These are phyloP conservation scores for Blastomussa wellsi DNA, from an alignment of 92 coral and sea anemone species.

Conservation along the genomic window DNA sequence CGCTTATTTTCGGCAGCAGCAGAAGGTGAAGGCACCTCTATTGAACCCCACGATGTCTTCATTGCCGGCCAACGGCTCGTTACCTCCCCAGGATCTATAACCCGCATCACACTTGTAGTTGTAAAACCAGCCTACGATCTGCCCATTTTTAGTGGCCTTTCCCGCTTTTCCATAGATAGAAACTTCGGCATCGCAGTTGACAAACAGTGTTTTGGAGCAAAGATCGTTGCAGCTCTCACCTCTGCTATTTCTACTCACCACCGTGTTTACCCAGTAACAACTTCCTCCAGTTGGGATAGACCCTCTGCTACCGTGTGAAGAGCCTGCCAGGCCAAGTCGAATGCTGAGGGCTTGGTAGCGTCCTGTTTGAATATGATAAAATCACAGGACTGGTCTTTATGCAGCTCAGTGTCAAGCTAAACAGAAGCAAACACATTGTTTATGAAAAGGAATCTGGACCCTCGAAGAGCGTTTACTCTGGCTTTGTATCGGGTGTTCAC, in stretches of 20 bases:
- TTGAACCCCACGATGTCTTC: too few relatives aligned
- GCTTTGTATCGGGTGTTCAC: too few relatives aligned
- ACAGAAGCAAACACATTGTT: too few relatives aligned
- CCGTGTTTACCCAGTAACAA: neutral
- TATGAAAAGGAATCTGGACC: too few relatives aligned
- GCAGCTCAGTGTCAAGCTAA: too few relatives aligned
- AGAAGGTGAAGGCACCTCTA: too few relatives aligned
- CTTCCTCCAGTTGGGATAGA: neutral
- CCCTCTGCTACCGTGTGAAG: neutral
- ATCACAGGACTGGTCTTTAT: too few relatives aligned
- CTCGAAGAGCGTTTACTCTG: too few relatives aligned
- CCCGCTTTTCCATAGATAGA: neutral
- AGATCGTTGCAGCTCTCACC: neutral
- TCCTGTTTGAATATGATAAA: too few relatives aligned
- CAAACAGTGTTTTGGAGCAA: neutral
- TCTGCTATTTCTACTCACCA: neutral
- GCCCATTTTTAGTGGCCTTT: neutral
- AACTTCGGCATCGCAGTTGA: neutral
- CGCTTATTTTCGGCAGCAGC: too few relatives aligned
- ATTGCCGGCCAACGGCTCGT: neutral
- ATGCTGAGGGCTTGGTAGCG: neutral
- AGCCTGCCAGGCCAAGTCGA: constrained; percentile 1
- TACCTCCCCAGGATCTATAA: neutral
- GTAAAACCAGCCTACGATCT: neutral
- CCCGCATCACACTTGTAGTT: neutral